Percentiles rank a stretch among this genome's conserved stretches.
phyloP scores from a whole-genome alignment of 2,113 vertebrate species.

The Willisornis vidua region DNA sequence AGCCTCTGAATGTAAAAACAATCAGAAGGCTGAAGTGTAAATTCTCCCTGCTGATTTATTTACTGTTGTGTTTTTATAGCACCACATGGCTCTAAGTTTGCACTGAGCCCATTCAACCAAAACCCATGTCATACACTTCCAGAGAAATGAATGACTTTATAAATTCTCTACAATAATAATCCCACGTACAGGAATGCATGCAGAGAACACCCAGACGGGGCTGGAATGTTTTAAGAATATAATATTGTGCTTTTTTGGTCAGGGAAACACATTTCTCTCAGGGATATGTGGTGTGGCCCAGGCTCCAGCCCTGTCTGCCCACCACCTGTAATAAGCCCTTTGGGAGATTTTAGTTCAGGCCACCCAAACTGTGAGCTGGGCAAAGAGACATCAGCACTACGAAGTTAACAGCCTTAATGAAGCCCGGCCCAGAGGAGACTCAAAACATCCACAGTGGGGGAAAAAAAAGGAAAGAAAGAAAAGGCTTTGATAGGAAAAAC shows the following conservation, averaged over 20 bases:
- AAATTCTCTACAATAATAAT: conserved; percentile 92
- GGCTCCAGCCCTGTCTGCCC: conserved; percentile 79
- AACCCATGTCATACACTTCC: conserved; percentile 88
- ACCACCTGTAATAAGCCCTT: conserved; percentile 84
- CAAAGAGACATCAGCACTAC: conserved; percentile 51
- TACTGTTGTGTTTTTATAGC: conserved; percentile 88
- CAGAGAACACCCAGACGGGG: conserved; percentile 73
- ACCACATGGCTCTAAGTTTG: conserved; percentile 84
- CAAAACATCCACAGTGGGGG: conserved; percentile 18
- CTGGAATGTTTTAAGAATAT: conserved; percentile 79
- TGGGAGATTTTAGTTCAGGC: conserved; percentile 82
- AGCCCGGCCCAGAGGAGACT: conserved; percentile 57
- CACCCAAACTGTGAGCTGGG: conserved; percentile 85
- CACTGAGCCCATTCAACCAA: conserved; percentile 84
- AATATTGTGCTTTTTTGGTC: conserved; percentile 76
- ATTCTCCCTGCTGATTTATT: conserved; percentile 89
- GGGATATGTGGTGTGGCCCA: conserved; percentile 70
- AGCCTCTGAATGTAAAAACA: conserved; percentile 76
- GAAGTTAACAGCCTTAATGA: conserved; percentile 67
- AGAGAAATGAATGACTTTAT: conserved; percentile 93
- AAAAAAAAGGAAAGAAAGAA: conserved; percentile 55
- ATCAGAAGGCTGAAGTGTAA: conserved; percentile 76
- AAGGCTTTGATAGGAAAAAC: conserved; percentile 66
- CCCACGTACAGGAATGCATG: conserved; percentile 83
- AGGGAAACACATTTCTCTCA: conserved; percentile 75